These are phyloP conservation scores for Monodelphis domestica DNA, from an alignment of 2,797 vertebrate genomes.

Conservation along the genomic window DNA sequence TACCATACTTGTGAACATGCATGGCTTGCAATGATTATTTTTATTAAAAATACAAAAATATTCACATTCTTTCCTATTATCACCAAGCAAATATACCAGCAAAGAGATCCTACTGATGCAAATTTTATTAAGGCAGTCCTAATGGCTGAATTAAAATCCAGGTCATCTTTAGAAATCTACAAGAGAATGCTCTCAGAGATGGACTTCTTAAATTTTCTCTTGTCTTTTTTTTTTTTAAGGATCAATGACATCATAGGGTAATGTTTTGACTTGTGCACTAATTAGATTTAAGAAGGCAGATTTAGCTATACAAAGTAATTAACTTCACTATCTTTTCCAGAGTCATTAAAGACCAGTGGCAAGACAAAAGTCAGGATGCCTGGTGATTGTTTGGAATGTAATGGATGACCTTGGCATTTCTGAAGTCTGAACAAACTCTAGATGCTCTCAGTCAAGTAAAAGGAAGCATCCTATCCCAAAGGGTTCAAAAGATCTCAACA, in stretches of 20 bases:
- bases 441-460: constrained; percentile 65
- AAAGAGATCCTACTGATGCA: constrained; percentile 8
- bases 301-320: too few species aligned
- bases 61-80: constrained; percentile 58
- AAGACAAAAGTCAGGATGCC: too few species aligned
- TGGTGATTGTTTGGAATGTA: too few species aligned
- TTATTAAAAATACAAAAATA: constrained; percentile 66
- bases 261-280: too few species aligned
- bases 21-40: constrained; percentile 58
- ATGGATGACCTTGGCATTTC: too few species aligned
- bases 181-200: constrained; percentile 67
- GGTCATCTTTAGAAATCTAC: constrained; percentile 69
- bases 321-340: too few species aligned
- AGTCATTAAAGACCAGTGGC: too few species aligned
- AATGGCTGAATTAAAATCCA: constrained; percentile 67
- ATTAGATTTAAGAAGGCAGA: too few species aligned
- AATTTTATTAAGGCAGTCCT: constrained; percentile 47
- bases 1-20: neutral
- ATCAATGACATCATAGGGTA: too few species aligned
- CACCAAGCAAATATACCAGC: constrained; percentile 42
- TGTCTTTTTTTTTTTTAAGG: too few species aligned
- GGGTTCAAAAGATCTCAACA: neutral
- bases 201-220: constrained; percentile 73
- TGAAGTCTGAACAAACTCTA: too few species aligned
- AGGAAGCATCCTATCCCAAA: constrained; percentile 74